A percentile compares a stretch with the other conserved stretches of the same genome.
Conservation (phyloP, 2,113 vertebrate species). For the Charadrius vociferus region DNA sequence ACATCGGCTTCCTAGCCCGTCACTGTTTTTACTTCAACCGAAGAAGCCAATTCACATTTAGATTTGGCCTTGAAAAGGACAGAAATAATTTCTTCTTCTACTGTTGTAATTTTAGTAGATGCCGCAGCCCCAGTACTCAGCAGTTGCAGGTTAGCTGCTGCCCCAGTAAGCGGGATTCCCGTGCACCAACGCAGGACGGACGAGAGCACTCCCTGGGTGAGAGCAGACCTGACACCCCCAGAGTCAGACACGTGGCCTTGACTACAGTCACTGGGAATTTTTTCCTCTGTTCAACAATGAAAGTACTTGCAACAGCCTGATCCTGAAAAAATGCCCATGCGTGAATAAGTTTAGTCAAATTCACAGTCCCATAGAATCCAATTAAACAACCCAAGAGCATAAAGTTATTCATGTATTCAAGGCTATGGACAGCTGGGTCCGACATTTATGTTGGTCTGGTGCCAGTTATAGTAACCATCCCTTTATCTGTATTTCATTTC, state of each 20-base stretch:
- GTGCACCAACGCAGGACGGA: rapidly evolving
- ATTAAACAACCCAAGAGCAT: not conserved
- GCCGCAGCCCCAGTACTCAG: not conserved
- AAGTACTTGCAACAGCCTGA: not conserved
- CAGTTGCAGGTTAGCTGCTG: not conserved
- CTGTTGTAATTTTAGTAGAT: not conserved
- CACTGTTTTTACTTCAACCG: not conserved
- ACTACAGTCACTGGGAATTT: too few species aligned
- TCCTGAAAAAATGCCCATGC: not conserved
- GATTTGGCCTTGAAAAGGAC: not conserved
- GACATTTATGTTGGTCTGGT: not conserved
- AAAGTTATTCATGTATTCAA: not conserved
- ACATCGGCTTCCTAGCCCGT: not conserved
- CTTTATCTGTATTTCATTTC: not conserved
- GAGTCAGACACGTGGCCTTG: rapidly evolving
- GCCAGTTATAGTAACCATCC: not conserved
- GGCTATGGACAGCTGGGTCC: not conserved
- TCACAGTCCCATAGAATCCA: constrained; percentile 30
- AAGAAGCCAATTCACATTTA: not conserved
- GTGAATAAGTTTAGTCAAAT: not conserved
- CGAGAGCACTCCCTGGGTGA: rapidly evolving
- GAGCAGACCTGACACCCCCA: not conserved
- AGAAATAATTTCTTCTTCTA: not conserved
- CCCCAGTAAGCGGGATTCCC: not conserved
- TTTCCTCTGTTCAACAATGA: not conserved